Evolutionary conservation across 2,888 invertebrate species (phyloP).

Genomic region (Melanotus villosus): DNA sequence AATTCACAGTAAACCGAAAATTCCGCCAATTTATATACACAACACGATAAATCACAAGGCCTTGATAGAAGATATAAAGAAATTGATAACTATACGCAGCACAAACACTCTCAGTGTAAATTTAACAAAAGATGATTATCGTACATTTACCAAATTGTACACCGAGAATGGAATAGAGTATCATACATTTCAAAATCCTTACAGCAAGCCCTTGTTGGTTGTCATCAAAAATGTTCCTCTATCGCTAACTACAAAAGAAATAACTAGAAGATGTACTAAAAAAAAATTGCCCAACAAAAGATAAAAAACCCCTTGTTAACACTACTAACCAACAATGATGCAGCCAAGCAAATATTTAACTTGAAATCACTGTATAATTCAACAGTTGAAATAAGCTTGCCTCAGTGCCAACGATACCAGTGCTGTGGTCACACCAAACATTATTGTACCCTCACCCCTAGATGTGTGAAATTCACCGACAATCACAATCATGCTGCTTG

Average conservation of each 20-base stretch:
- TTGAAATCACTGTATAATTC: background rate
- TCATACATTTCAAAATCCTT: slow-evolving; percentile 13
- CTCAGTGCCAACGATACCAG: slow-evolving; percentile 16
- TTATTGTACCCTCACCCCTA: slow-evolving; percentile 2
- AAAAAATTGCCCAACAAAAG: background rate
- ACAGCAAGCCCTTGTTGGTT: slow-evolving; percentile 12
- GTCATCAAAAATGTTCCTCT: slow-evolving; percentile 26
- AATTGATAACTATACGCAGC: background rate
- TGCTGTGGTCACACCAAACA: slow-evolving; percentile 14
- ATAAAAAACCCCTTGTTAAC: background rate
- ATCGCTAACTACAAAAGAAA: slow-evolving; percentile 8
- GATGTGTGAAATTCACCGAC: slow-evolving; percentile 17
- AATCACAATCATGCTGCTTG: slow-evolving; percentile 1
- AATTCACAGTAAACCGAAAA: background rate
- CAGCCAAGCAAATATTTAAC: background rate
- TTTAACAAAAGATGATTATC: slow-evolving; percentile 12
- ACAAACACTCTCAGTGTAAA: background rate
- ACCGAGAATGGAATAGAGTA: slow-evolving; percentile 2
- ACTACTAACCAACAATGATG: background rate
- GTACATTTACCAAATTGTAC: slow-evolving; percentile 2
- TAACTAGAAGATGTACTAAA: background rate
- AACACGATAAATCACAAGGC: slow-evolving; percentile 2
- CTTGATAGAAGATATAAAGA: background rate
- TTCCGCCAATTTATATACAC: slow-evolving; percentile 8
- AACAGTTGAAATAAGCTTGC: background rate